A percentile compares a stretch with the other conserved stretches of the same genome.
Conservation (phyloP, 2,888 invertebrate genomes). For the Zaprionus obscuricornis region DNA sequence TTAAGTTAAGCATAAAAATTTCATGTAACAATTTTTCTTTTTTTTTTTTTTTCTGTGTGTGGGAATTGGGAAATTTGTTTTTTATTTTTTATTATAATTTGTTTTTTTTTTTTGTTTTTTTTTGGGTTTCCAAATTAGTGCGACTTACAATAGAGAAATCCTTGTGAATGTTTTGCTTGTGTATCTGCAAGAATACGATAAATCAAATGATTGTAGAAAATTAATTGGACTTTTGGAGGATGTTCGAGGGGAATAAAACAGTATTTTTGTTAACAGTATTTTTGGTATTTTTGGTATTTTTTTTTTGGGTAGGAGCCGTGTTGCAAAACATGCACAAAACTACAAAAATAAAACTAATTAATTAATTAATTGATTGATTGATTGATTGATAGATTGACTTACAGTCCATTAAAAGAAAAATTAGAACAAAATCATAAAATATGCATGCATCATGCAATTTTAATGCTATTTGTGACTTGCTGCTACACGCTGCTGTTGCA, state of each 20-base stretch:
- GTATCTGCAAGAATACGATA: constrained; percentile 80
- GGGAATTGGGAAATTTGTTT: constrained; percentile 15
- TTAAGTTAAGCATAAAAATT: constrained; percentile 19
- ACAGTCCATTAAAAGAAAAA: no score
- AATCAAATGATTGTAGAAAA: constrained; percentile 72
- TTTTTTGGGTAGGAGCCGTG: constrained; percentile 23
- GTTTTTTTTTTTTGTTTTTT: constrained; percentile 3
- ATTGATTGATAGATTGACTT: no score
- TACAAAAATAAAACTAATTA: constrained; percentile 25
- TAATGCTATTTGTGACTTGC: constrained; percentile 40
- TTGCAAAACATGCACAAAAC: constrained; percentile 46
- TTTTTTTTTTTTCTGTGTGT: constrained; percentile 37
- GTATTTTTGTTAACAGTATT: constrained; percentile 10
- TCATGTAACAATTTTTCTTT: constrained; percentile 12
- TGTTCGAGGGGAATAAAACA: constrained; percentile 17
- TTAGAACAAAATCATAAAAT: constrained; percentile 61
- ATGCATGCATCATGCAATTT: constrained; percentile 73
- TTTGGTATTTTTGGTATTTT: neutral
- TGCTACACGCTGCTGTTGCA: constrained; percentile 8
- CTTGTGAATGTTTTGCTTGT: constrained; percentile 79
- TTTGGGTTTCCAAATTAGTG: constrained; percentile 67
- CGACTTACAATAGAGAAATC: constrained; percentile 81
- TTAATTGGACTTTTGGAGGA: constrained; percentile 63
- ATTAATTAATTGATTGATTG: constrained; percentile 28
- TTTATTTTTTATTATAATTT: constrained; percentile 4